Base-by-base conservation (phyloP, 1,140 invertebrate genomes). In the Eupeodes corollae region DNA sequence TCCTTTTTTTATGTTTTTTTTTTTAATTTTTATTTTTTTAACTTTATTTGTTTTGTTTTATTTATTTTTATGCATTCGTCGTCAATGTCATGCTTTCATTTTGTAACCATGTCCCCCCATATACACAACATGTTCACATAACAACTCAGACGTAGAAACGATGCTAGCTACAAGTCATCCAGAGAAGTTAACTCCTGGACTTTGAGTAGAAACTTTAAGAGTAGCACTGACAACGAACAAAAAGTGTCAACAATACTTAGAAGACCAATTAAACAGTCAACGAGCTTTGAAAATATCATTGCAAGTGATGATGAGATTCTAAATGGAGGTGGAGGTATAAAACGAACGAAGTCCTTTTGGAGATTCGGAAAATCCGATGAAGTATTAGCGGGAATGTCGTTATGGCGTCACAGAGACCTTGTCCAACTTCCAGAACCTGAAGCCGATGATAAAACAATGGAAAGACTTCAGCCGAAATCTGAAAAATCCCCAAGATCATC, bases 301-400 rank as follows among this genome's bases (percentile, higher is more conserved):
- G 63, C 63, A 31, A 66, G 63, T 30, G 63, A 66, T 44, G 63
- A 66, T 44, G 63, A 66, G 47, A 66, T 66, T 15, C 43, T 66
- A 35, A 62, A 66, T 46, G 62, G 62, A 0, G 58, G 63, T 47
- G 53, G 60, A 1, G 63, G 63, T 5, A 77, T 89, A 0, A 88
- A 88, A 61, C 70, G 86, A 31, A 88, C 84, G 0, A 88, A 88
- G 65, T 86, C 84, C 0, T 88, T 89, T 52, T 88, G 85, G 86
- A 81, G 83, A 54, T 88, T 89, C 56, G 79, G 84, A 35, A 61
- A 53, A 9, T 79, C 76, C 2, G 75, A 78, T 13, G 77, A 81
- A 31, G 84, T 88, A 8, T 69, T 88, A 37, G 84, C 86, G 52
- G 86, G 86, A 1, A 89, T 89, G 86, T 79, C 84, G 0, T 65